These are phyloP conservation scores for Nemopilema nomurai DNA, from an alignment of 30 jellyfish, hydroid and myxozoan species.

Conservation along the genomic window DNA sequence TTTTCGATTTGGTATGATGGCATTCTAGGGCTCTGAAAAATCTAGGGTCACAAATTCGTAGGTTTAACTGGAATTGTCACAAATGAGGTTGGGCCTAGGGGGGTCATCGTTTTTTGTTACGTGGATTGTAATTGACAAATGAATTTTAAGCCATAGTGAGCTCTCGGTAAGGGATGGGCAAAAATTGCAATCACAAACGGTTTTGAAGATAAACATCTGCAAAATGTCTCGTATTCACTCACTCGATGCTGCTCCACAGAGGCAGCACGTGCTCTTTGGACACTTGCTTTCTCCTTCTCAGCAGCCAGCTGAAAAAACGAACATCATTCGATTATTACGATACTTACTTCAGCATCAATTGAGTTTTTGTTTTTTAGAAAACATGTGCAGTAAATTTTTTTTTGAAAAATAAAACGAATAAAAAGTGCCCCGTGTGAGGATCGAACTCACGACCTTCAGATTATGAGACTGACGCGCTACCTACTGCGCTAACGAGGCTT, in stretches of 20 bases:
- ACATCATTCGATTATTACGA: not conserved
- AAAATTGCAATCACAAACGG: not conserved
- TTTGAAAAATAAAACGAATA: not conserved
- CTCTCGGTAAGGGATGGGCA: not conserved
- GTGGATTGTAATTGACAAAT: no score
- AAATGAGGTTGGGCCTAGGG: no score
- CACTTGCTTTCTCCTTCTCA: slow-evolving; percentile 85
- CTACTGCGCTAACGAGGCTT: slow-evolving; percentile 84
- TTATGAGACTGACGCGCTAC: slow-evolving; percentile 90
- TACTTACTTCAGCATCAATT: no score
- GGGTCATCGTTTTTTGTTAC: no score
- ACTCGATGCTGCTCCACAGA: slow-evolving; percentile 67
- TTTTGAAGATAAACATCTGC: not conserved
- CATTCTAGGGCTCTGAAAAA: no score
- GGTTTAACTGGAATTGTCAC: no score
- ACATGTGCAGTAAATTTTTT: no score
- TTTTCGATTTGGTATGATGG: no score
- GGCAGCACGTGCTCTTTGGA: slow-evolving; percentile 85
- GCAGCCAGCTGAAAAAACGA: slow-evolving; percentile 79
- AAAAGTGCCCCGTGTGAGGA: slow-evolving; percentile 77
- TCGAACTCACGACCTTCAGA: slow-evolving; percentile 88
- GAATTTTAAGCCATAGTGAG: not conserved
- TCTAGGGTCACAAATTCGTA: no score
- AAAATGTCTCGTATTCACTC: not conserved
- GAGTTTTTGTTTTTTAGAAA: no score